Conservation (phyloP, 2,113 vertebrate genomes). For the Hypanus sabinus region DNA sequence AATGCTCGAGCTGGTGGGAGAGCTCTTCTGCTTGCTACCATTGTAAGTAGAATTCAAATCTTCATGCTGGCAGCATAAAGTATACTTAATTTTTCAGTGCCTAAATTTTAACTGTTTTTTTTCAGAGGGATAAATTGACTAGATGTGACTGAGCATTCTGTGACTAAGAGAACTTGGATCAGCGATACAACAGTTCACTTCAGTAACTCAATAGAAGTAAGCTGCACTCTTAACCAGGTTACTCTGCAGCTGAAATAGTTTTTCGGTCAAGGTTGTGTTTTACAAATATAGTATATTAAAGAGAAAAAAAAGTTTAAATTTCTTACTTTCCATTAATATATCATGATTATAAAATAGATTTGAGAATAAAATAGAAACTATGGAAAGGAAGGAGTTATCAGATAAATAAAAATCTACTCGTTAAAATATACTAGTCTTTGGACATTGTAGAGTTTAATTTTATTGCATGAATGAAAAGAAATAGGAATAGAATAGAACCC, state of each 20-base stretch:
- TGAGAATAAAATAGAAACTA: not conserved
- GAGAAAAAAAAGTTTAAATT: not conserved
- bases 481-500: not conserved
- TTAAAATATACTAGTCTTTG: not conserved
- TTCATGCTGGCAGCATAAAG: not conserved
- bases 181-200: not conserved
- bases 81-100: not conserved
- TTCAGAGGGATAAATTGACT: not conserved
- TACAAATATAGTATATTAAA: not conserved
- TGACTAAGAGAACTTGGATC: not conserved
- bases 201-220: not conserved
- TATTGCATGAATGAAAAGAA: not conserved
- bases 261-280: not conserved
- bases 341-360: not conserved
- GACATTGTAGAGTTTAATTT: not conserved
- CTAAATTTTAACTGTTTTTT: not conserved
- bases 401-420: not conserved
- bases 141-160: not conserved
- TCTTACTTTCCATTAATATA: not conserved
- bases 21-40: not conserved
- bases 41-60: not conserved
- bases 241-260: not conserved
- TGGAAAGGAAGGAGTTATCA: not conserved
- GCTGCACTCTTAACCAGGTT: not conserved
- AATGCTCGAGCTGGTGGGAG: not conserved